These are phyloP conservation scores for Pygoscelis adeliae DNA, from an alignment of 2,113 vertebrate genomes.

Conservation along the genomic window DNA sequence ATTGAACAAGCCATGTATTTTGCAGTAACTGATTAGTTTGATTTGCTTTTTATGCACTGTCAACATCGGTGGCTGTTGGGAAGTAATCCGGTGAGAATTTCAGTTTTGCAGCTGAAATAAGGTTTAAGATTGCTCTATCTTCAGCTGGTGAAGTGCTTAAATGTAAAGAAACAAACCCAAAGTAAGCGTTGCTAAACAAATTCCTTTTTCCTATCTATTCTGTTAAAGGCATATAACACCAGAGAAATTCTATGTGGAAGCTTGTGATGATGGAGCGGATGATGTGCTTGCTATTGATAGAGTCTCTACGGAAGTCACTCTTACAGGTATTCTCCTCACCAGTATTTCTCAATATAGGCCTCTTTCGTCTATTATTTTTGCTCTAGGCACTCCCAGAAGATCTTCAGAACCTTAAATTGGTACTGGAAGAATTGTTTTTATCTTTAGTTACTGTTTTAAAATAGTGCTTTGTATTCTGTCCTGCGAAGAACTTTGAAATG, in stretches of 20 bases:
- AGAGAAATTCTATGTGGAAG: slow-evolving; percentile 93
- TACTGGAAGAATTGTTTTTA: neutral
- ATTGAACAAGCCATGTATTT: neutral
- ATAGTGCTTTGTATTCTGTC: neutral
- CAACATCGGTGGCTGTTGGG: neutral
- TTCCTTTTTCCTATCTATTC: neutral
- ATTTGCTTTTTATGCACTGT: neutral
- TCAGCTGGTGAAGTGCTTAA: neutral
- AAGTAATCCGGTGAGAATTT: neutral
- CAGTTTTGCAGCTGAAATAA: neutral
- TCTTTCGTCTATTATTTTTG: neutral
- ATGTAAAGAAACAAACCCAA: neutral
- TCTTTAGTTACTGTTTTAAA: neutral
- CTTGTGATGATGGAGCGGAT: slow-evolving; percentile 85
- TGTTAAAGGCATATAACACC: slow-evolving; percentile 85
- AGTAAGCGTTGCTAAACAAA: neutral
- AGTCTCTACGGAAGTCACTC: slow-evolving; percentile 91
- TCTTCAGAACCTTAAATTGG: neutral
- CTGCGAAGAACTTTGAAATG: neutral
- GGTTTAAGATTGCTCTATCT: neutral
- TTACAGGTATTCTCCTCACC: slow-evolving; percentile 79
- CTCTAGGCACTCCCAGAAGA: neutral
- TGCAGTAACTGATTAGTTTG: neutral
- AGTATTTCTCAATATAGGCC: neutral
- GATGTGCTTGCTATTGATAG: slow-evolving; percentile 92